Evolutionary conservation across 2,113 vertebrate genomes (phyloP).

Genomic region (Benitochromis conjunctus): DNA sequence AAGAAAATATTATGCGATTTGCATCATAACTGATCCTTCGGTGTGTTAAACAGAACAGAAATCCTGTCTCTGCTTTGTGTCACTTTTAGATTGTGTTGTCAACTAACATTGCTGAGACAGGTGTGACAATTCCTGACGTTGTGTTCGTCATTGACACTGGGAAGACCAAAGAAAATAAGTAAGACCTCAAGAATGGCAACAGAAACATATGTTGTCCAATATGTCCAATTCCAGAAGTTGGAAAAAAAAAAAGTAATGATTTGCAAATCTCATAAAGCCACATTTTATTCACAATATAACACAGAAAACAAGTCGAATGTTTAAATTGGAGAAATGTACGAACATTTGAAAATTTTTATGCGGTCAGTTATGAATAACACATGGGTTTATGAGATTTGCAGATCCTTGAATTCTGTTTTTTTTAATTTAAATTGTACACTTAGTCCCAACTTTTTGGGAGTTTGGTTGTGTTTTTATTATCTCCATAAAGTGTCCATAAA

Average conservation of each 20-base stretch:
- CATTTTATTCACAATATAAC: not conserved
- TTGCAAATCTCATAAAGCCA: not conserved
- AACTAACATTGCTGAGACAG: constrained; percentile 97
- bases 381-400: not conserved
- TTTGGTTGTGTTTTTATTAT: not conserved
- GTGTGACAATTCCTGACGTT: constrained; percentile 97
- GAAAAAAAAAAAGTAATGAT: not conserved
- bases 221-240: not conserved
- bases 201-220: not conserved
- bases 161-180: constrained; percentile 98
- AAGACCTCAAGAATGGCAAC: constrained; percentile 6
- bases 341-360: not conserved
- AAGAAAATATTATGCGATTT: fast-evolving
- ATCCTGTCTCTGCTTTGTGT: not conserved
- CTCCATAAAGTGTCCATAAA: not conserved
- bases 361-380: not conserved
- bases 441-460: not conserved
- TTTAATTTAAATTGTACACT: not conserved
- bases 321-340: not conserved
- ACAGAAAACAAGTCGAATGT: not conserved
- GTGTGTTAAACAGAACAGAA: not conserved
- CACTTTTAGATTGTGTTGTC: constrained; percentile 90
- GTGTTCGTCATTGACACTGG: constrained; percentile 96
- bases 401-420: not conserved
- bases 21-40: not conserved